Evolutionary conservation across 30 jellyfish, hydroid and myxozoan species (phyloP).

Genomic region (Chironex yamaguchii): DNA sequence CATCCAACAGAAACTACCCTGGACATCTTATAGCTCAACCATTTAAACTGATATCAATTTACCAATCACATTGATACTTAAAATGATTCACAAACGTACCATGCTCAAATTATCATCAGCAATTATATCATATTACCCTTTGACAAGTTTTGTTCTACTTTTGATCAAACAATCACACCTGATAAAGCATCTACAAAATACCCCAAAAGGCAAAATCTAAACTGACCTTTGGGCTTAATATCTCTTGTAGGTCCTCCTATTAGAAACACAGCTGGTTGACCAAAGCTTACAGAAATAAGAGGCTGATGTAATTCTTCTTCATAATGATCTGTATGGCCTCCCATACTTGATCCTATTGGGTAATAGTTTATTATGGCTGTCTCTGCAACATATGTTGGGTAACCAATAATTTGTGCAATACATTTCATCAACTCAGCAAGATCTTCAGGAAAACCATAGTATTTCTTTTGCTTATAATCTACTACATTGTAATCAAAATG

Average conservation of each 20-base stretch:
- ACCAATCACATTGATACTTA: too few species aligned
- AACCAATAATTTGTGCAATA: constrained; percentile 73
- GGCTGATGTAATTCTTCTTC: constrained; percentile 97
- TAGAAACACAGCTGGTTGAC: constrained; percentile 92
- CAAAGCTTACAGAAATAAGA: constrained; percentile 85
- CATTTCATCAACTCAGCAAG: constrained; percentile 71
- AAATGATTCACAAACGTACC: too few species aligned
- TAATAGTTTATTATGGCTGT: constrained; percentile 91
- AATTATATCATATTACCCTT: too few species aligned
- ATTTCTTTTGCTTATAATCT: constrained; percentile 86
- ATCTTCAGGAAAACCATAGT: constrained; percentile 94
- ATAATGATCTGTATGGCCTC: constrained; percentile 99
- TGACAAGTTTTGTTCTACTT: too few species aligned
- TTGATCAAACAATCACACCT: too few species aligned
- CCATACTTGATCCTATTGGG: constrained; percentile 98
- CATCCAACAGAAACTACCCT: too few species aligned
- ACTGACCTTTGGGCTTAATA: constrained; percentile 92
- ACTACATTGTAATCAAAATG: constrained; percentile 96
- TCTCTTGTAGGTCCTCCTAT: constrained; percentile 91
- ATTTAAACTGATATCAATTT: too few species aligned
- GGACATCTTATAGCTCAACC: too few species aligned
- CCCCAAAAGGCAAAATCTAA: too few species aligned
- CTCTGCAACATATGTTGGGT: constrained; percentile 78
- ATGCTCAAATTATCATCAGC: too few species aligned
- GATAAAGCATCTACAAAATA: too few species aligned